Percentiles rank a stretch among this genome's conserved stretches.
phyloP scores from a whole-genome alignment of 2,113 vertebrate genomes.

The Cochlearius cochlearius region DNA sequence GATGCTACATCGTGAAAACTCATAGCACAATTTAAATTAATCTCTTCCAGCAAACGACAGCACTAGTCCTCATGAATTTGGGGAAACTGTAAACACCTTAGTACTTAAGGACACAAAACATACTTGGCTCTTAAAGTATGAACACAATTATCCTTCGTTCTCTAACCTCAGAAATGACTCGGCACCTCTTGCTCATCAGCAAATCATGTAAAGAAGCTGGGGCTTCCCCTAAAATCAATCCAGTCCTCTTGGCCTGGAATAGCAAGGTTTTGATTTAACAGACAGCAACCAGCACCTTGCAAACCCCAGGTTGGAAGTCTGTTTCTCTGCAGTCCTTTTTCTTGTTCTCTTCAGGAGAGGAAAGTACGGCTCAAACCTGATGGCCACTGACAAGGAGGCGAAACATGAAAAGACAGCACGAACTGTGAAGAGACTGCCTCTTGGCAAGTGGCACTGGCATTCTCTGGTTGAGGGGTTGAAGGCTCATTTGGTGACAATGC shows the following conservation, averaged over 20 bases:
- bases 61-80: neutral
- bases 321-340: neutral
- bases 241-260: neutral
- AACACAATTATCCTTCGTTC: neutral
- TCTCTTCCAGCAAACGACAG: neutral
- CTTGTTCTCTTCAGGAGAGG: neutral
- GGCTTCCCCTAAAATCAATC: neutral
- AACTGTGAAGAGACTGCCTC: neutral
- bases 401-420: neutral
- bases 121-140: neutral
- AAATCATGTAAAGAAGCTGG: neutral
- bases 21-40: neutral
- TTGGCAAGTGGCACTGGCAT: neutral
- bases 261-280: neutral
- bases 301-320: neutral
- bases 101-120: neutral
- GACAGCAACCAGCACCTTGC: neutral
- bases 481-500: neutral
- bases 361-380: neutral
- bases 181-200: neutral
- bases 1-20: neutral
- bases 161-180: neutral
- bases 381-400: neutral
- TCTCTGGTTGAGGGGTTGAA: neutral
- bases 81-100: neutral